A percentile compares a stretch with the other conserved stretches of the same genome.
Evolutionary conservation across 1,140 invertebrate species (phyloP).

Genomic region (Conus betulinus): DNA sequence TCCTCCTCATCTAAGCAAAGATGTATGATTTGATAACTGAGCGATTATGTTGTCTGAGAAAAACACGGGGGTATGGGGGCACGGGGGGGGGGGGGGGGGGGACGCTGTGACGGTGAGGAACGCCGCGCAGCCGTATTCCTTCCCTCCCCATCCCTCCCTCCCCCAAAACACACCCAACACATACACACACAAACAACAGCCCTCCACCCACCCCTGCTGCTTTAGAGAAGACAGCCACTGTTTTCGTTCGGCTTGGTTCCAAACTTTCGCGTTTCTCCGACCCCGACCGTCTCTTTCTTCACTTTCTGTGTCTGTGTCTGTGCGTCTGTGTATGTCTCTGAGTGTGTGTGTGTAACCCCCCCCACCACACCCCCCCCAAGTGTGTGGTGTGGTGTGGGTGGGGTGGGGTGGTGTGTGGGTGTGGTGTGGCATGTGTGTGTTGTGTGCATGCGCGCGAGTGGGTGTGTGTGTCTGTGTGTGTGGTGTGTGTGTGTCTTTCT

Average conservation of each 20-base stretch:
- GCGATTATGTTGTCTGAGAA: conserved; percentile 4
- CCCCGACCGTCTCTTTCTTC: no score
- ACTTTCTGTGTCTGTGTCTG: background rate
- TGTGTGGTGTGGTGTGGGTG: background rate
- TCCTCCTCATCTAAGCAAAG: background rate
- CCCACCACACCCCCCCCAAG: no score
- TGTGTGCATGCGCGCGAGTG: background rate
- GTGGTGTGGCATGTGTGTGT: background rate
- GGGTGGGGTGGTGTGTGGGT: no score
- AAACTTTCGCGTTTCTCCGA: no score
- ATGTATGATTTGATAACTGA: background rate
- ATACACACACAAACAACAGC: no score
- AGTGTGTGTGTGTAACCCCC: background rate
- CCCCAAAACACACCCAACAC: no score
- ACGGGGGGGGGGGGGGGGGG: background rate
- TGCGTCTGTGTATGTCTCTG: background rate
- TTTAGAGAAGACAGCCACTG: no score
- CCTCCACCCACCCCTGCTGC: no score
- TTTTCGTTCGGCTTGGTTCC: no score
- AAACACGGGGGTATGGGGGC: background rate
- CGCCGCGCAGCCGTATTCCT: no score
- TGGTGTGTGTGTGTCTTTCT: background rate
- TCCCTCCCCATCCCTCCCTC: no score
- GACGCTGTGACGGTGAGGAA: no score
- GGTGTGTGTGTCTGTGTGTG: background rate